These are phyloP conservation scores for Aporophyla nigra DNA, from an alignment of 2,888 invertebrate genomes.

Conservation along the genomic window DNA sequence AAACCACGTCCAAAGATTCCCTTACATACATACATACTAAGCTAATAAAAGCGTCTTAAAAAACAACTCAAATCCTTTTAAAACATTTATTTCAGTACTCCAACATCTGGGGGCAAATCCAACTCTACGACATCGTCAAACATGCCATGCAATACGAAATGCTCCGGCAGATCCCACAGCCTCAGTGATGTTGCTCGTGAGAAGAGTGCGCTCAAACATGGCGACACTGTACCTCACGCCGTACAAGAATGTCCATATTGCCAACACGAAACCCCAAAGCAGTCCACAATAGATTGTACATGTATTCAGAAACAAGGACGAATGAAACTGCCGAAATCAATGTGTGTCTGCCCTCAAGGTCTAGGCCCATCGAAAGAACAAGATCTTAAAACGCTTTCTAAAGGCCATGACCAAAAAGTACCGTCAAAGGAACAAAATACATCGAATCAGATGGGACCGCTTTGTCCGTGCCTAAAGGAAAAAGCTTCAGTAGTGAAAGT, in stretches of 20 bases:
- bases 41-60: too few relatives aligned
- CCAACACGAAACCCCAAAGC: not conserved
- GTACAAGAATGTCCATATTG: constrained; percentile 15
- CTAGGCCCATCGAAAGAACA: not conserved
- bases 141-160: constrained; percentile 40
- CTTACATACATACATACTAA: too few relatives aligned
- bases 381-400: not conserved
- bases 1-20: too few relatives aligned
- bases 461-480: not conserved
- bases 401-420: not conserved
- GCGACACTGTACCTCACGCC: constrained; percentile 42
- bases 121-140: constrained; percentile 58
- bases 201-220: constrained; percentile 39
- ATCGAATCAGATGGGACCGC: not conserved
- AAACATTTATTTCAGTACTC: constrained; percentile 31
- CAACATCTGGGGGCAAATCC: constrained; percentile 51
- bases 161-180: constrained; percentile 68
- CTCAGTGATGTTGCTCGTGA: constrained; percentile 63
- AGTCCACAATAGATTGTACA: not conserved
- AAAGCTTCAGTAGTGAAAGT: not conserved
- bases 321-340: not conserved
- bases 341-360: not conserved
- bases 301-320: constrained; percentile 4
- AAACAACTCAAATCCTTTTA: not conserved
- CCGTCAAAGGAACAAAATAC: not conserved